phyloP scores from a whole-genome alignment of 1,140 invertebrate species.

The Trigoniulus corallinus region DNA sequence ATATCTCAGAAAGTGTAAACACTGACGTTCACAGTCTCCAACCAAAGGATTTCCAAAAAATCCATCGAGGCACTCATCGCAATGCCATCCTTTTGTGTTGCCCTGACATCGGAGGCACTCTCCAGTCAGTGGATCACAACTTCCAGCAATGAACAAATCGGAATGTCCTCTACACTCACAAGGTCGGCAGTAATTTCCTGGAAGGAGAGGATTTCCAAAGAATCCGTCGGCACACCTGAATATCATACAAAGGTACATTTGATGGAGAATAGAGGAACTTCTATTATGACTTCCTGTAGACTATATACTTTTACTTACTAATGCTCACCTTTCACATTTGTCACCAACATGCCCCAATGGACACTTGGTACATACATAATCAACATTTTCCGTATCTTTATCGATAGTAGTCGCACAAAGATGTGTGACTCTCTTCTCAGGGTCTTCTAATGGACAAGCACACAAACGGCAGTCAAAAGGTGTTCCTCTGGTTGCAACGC shows the following conservation, averaged over 20 bases:
- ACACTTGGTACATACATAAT: conserved; percentile 78
- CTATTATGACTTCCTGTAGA: neutral
- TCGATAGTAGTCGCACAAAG: conserved; percentile 58
- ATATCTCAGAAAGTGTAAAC: neutral
- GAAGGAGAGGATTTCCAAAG: conserved; percentile 58
- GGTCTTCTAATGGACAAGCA: conserved; percentile 58
- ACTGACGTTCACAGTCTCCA: conserved; percentile 46
- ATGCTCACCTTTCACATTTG: conserved; percentile 68
- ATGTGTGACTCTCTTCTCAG: conserved; percentile 72
- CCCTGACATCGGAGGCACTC: conserved; percentile 64
- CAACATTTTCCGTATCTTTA: conserved; percentile 34
- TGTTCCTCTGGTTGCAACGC: conserved; percentile 58
- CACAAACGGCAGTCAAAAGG: conserved; percentile 65
- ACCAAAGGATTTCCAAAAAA: conserved; percentile 57
- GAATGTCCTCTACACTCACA: conserved; percentile 59
- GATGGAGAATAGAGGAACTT: neutral
- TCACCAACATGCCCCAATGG: conserved; percentile 74
- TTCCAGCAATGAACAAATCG: conserved; percentile 29
- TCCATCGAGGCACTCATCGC: conserved; percentile 58
- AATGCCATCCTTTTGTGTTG: conserved; percentile 68
- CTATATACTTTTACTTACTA: too few species aligned
- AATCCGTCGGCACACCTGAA: conserved; percentile 68
- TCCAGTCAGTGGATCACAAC: conserved; percentile 41
- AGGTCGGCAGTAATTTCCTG: conserved; percentile 51
- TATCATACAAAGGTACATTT: neutral